These are phyloP conservation scores for Lagopus muta DNA, from an alignment of 2,113 vertebrate species.

Conservation along the genomic window DNA sequence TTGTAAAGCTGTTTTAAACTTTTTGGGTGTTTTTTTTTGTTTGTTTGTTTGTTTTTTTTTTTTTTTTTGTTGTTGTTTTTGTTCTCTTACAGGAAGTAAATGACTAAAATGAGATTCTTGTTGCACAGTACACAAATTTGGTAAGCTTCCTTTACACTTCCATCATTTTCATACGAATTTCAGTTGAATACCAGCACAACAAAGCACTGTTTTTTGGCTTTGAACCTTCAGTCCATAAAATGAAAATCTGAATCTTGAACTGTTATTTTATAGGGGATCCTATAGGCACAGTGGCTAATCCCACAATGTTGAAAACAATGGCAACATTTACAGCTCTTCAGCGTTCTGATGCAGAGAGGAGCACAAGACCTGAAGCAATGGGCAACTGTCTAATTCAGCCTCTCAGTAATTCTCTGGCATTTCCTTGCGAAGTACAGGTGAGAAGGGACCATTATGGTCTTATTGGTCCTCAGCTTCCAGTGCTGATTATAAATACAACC, in stretches of 20 bases:
- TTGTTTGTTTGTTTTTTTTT: too few relatives aligned
- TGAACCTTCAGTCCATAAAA: background rate
- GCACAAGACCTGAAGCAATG: background rate
- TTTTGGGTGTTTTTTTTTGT: background rate
- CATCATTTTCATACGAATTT: background rate
- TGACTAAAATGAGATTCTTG: background rate
- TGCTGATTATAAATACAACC: background rate
- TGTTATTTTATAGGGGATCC: background rate
- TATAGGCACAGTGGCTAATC: background rate
- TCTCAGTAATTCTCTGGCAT: background rate
- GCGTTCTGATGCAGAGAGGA: background rate
- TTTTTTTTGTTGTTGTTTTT: background rate
- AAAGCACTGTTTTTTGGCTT: background rate
- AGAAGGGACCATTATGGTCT: rapidly evolving
- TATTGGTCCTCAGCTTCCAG: background rate
- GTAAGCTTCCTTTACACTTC: background rate
- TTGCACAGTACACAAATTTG: background rate
- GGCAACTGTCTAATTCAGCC: background rate
- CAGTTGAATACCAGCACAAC: background rate
- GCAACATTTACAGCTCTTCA: background rate
- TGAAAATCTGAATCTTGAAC: rapidly evolving
- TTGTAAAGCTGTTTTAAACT: background rate
- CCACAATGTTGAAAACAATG: background rate
- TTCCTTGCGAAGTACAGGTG: background rate
- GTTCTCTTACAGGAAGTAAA: background rate